Evolutionary conservation across 2,888 invertebrate species (phyloP).

Genomic region (Drymonia ruficornis): DNA sequence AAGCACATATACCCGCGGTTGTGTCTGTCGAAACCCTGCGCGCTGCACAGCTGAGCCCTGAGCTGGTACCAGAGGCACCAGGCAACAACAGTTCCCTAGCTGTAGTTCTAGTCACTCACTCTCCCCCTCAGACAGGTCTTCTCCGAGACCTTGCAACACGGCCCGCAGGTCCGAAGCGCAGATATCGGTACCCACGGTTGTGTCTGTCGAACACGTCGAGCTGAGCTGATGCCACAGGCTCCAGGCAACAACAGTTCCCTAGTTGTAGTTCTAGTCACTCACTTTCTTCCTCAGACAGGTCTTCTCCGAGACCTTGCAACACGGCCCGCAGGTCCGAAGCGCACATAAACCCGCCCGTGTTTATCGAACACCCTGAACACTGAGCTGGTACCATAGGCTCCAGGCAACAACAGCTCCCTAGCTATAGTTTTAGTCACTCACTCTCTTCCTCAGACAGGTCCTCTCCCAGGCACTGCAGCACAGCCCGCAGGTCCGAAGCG

Average conservation of each 20-base stretch:
- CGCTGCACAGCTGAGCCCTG: conserved; percentile 91
- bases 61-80: conserved; percentile 86
- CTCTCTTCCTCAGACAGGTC: conserved; percentile 96
- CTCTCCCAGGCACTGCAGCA: conserved; percentile 94
- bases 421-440: conserved; percentile 77
- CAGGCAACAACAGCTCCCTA: no score
- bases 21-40: conserved; percentile 95
- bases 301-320: conserved; percentile 94
- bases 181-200: no score
- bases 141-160: no score
- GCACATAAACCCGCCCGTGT: conserved; percentile 92
- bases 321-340: conserved; percentile 95
- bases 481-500: conserved; percentile 94
- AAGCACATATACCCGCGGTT: conserved; percentile 96
- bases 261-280: conserved; percentile 52
- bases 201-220: no score
- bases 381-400: conserved; percentile 83
- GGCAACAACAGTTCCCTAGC: no score
- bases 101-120: no score
- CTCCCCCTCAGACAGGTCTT: no score
- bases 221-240: no score
- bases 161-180: no score
- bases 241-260: no score
- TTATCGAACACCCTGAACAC: no score
- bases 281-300: conserved; percentile 96